Evolutionary conservation across 2,797 vertebrate species (phyloP).

Genomic region (Galagoides demidoff): DNA sequence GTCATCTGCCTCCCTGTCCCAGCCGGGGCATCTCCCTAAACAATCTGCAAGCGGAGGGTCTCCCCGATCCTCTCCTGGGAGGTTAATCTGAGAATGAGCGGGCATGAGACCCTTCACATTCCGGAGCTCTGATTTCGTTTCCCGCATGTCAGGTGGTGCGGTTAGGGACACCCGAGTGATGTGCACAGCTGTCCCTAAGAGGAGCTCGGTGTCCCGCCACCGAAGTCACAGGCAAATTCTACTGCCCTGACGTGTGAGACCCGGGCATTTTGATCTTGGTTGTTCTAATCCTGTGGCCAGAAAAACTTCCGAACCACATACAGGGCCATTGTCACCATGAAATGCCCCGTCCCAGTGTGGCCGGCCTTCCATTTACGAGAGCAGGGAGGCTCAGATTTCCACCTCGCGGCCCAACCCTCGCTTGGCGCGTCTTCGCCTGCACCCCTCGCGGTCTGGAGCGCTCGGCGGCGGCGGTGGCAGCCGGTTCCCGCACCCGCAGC

Average conservation of each 20-base stretch:
- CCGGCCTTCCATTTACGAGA: not conserved
- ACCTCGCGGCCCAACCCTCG: not conserved
- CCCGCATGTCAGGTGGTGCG: not conserved
- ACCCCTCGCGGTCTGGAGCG: not conserved
- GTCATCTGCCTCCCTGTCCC: not conserved
- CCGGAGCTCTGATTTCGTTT: not conserved
- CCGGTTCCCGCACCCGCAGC: not conserved
- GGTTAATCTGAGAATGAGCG: not conserved
- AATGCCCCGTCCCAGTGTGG: not conserved
- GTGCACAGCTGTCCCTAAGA: conserved; percentile 17
- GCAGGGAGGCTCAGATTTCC: not conserved
- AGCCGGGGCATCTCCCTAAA: not conserved
- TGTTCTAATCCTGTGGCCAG: not conserved
- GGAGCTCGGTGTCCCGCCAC: conserved; percentile 14
- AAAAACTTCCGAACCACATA: not conserved
- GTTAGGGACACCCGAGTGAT: not conserved
- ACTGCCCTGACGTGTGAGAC: not conserved
- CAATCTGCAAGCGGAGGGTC: not conserved
- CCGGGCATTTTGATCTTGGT: not conserved
- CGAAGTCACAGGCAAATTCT: not conserved
- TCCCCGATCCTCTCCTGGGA: not conserved
- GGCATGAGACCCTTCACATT: not conserved
- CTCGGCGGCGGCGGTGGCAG: not conserved
- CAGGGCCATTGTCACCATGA: not conserved
- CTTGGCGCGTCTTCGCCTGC: not conserved